Evolutionary conservation across 2,888 invertebrate species (phyloP).

Genomic region (Malachius bipustulatus): DNA sequence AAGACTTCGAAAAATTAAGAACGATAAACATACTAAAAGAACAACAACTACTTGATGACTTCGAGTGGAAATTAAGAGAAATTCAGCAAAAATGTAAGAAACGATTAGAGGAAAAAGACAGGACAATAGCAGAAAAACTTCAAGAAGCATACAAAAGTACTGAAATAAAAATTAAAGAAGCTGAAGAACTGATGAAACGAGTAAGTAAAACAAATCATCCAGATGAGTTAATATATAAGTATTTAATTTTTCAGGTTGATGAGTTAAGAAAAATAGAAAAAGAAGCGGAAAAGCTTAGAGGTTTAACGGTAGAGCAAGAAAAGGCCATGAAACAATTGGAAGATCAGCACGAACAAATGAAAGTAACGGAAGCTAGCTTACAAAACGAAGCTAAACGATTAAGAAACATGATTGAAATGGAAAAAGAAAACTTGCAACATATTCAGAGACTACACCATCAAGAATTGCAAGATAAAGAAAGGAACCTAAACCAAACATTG

Average conservation of each 20-base stretch:
- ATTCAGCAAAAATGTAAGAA: slow-evolving; percentile 58
- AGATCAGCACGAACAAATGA: slow-evolving; percentile 45
- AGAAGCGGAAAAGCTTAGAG: slow-evolving; percentile 45
- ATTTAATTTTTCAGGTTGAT: slow-evolving; percentile 33
- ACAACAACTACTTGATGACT: slow-evolving; percentile 62
- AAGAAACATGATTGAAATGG: slow-evolving; percentile 31
- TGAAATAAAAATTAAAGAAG: slow-evolving; percentile 32
- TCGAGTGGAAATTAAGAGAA: slow-evolving; percentile 74
- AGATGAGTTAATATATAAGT: not conserved
- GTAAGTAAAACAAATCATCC: no score
- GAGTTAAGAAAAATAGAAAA: slow-evolving; percentile 43
- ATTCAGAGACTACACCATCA: slow-evolving; percentile 34
- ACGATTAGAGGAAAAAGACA: slow-evolving; percentile 49
- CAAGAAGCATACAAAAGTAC: slow-evolving; percentile 35
- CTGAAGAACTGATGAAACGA: slow-evolving; percentile 33
- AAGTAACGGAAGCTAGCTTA: slow-evolving; percentile 43
- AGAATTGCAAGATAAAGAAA: slow-evolving; percentile 38
- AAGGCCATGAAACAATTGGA: slow-evolving; percentile 43
- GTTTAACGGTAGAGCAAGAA: slow-evolving; percentile 48
- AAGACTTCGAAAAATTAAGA: slow-evolving; percentile 55
- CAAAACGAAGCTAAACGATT: slow-evolving; percentile 40
- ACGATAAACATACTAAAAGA: slow-evolving; percentile 59
- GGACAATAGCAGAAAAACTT: slow-evolving; percentile 43
- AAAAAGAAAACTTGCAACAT: slow-evolving; percentile 36
- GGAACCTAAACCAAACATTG: slow-evolving; percentile 33